These are phyloP conservation scores for Stenopsyche tienmushanensis DNA, from an alignment of 1,140 invertebrate species.

Conservation along the genomic window DNA sequence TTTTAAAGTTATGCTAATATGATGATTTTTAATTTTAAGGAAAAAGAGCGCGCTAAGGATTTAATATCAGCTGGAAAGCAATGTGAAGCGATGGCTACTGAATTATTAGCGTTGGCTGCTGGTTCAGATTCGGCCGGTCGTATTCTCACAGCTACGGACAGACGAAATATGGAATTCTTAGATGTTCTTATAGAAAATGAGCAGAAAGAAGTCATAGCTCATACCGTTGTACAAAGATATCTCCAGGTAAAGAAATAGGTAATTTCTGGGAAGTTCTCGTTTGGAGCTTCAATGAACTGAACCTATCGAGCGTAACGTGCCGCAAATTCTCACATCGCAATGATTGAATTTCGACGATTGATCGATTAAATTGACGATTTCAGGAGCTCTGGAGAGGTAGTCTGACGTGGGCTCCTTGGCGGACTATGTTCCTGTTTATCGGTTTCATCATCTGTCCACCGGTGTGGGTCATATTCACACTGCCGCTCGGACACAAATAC, in stretches of 20 bases:
- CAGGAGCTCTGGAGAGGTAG: conserved; percentile 96
- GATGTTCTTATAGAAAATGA: conserved; percentile 98
- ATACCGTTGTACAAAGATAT: conserved; percentile 86
- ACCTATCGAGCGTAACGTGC: neutral
- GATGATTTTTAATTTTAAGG: conserved; percentile 54
- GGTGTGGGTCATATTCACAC: conserved; percentile 94
- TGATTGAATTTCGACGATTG: too few species aligned
- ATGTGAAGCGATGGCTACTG: conserved; percentile 96
- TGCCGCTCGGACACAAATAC: conserved; percentile 93
- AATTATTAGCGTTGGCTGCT: conserved; percentile 89
- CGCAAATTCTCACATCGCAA: neutral
- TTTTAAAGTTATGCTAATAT: neutral
- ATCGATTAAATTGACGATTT: too few species aligned
- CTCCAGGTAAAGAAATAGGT: conserved; percentile 64
- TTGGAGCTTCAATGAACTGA: neutral
- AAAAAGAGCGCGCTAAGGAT: conserved; percentile 97
- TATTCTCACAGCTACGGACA: conserved; percentile 87
- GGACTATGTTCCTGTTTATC: conserved; percentile 89
- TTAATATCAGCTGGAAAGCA: conserved; percentile 91
- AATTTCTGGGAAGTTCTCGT: conserved; percentile 11
- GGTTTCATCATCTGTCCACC: conserved; percentile 91
- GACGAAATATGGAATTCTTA: conserved; percentile 89
- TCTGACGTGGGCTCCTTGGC: conserved; percentile 93
- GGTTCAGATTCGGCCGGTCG: conserved; percentile 90
- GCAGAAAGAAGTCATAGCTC: conserved; percentile 94